Base-by-base conservation (phyloP, 2,797 vertebrate genomes). In the Betta splendens region DNA sequence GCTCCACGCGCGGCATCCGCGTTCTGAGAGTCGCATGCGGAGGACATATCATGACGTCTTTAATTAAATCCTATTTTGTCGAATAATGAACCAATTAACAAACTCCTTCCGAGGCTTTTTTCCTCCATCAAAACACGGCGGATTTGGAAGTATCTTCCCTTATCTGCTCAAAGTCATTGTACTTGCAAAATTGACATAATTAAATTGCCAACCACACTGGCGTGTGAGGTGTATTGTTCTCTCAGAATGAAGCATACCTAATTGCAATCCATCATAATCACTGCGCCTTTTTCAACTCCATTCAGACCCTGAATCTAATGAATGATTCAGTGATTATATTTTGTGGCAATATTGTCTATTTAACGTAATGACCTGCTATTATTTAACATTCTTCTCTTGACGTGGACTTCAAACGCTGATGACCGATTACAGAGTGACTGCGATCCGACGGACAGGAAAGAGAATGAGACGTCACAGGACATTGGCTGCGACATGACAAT, bases 31-130 rank as follows among this genome's bases (percentile, higher is more conserved):
- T 74, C 58, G 64, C 80, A 73, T 63, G 12, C 59, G 31, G 50
- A 61, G 59, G 22, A 68, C 57, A 78, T 83, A 85, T 85, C 75
- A 83, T 76, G 66, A 48, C 66, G 58, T 75, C 60, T 77, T 85
- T 87, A 87, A 89, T 86, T 87, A 85, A 86, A 75, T 81, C 69
- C 62, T 51, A 49, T 87, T 87, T 86, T 73, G 64, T 72, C 40
- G 72, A 83, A 86, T 81, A 86, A 86, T 79, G 72, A 87, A 85
- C 70, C 78, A 84, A 89, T 90, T 89, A 88, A 74, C 81, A 83
- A 80, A 86, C 77, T 80, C 81, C 57, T 56, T 61, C 62, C 61
- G 59, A 53, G 54, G 55, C 57, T 36, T 63, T 67, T 75, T 50
- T 33, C 11, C 37, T 44, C 71, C 54, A 64, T 78, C 73, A 58